A percentile compares a stretch with the other conserved stretches of the same genome.
Evolutionary conservation across 2,113 vertebrate species (phyloP).

Genomic region (Bujurquina vittata): DNA sequence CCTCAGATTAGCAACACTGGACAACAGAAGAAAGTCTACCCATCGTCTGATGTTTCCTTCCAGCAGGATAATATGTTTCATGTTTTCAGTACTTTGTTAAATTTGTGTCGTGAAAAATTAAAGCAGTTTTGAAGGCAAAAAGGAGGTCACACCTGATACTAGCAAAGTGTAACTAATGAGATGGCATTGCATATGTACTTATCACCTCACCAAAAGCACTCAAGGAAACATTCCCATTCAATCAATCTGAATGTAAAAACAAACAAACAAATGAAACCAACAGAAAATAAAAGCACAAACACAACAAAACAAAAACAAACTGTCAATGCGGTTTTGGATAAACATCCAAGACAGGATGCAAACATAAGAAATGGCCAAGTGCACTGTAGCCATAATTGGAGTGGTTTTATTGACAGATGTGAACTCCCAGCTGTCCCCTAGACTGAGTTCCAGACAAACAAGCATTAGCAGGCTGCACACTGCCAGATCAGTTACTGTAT

Average conservation of each 20-base stretch:
- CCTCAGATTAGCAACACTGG: too few species aligned
- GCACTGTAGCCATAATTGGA: constrained; percentile 33
- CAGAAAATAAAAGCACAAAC: neutral
- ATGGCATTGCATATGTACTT: neutral
- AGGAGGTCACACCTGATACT: neutral
- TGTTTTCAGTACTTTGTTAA: neutral
- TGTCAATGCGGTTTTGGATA: neutral
- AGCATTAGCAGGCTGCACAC: constrained; percentile 21
- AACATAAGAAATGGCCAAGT: constrained; percentile 25
- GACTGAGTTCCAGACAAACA: constrained; percentile 41
- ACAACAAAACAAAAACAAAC: too few species aligned
- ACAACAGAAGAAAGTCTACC: neutral
- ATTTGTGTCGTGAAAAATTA: neutral
- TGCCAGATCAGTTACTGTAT: constrained; percentile 42
- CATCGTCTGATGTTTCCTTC: neutral
- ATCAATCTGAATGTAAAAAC: neutral
- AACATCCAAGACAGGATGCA: neutral
- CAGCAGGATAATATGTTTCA: neutral
- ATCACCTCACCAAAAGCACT: neutral
- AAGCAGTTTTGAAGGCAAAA: neutral
- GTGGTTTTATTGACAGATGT: constrained; percentile 35
- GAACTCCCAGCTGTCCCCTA: constrained; percentile 46
- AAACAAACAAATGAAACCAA: neutral
- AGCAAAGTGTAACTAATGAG: neutral
- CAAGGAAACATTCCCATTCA: neutral